These are phyloP conservation scores for Axea sp. DNA, from an alignment of 2,888 invertebrate genomes.

Conservation along the genomic window DNA sequence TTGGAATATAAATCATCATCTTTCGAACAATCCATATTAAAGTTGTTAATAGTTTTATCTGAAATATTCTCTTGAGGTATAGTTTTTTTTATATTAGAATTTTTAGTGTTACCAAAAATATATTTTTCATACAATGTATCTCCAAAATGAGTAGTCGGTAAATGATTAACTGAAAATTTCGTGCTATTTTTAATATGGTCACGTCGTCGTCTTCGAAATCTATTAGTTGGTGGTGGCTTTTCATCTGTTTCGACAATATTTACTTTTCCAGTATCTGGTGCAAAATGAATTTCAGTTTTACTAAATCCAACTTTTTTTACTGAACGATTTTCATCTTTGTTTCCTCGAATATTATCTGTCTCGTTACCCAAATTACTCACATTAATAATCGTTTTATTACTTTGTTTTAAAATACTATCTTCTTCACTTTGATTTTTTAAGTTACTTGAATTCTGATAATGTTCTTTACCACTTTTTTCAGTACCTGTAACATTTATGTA, in stretches of 20 bases:
- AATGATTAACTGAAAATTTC: slow-evolving; percentile 81
- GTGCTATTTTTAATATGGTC: slow-evolving; percentile 72
- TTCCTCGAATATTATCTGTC: not conserved
- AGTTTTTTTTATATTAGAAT: no score
- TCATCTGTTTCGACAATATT: slow-evolving; percentile 93
- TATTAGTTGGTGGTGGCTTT: slow-evolving; percentile 91
- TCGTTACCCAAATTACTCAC: slow-evolving; percentile 43
- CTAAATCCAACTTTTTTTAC: slow-evolving; percentile 91
- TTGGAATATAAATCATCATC: slow-evolving; percentile 12
- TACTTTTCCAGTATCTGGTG: slow-evolving; percentile 90
- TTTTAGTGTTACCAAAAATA: slow-evolving; percentile 76
- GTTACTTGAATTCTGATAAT: not conserved
- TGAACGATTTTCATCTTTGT: slow-evolving; percentile 70
- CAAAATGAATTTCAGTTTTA: slow-evolving; percentile 93
- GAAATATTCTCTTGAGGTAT: no score
- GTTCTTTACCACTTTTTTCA: not conserved
- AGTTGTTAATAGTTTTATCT: no score
- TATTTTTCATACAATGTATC: slow-evolving; percentile 80
- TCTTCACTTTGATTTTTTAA: slow-evolving; percentile 3
- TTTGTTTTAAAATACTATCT: slow-evolving; percentile 8
- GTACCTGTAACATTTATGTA: not conserved
- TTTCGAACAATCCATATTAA: no score
- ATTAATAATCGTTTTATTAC: slow-evolving; percentile 64
- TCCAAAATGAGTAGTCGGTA: slow-evolving; percentile 85
- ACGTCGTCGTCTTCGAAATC: slow-evolving; percentile 86